These are phyloP conservation scores for Caenorhabditis latens DNA, from an alignment of 1,140 invertebrate genomes.

Conservation along the genomic window DNA sequence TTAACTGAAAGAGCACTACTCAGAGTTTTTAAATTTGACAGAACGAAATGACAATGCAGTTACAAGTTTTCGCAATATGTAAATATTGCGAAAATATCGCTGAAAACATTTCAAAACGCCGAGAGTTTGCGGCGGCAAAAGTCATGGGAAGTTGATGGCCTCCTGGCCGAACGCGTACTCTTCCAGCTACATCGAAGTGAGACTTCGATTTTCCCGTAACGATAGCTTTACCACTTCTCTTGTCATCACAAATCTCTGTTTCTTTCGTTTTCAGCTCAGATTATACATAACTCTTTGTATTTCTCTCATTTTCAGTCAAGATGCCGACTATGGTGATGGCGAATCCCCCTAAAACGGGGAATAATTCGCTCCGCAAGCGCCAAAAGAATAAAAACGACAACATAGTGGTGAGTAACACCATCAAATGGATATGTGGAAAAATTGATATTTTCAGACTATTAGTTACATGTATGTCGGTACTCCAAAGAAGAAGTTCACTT, in stretches of 20 bases:
- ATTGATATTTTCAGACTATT: neutral
- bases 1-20: no score
- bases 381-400: conserved; percentile 16
- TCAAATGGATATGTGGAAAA: neutral
- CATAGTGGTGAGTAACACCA: neutral
- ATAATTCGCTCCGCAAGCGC: neutral
- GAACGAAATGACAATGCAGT: no score
- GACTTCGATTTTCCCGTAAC: conserved; percentile 33
- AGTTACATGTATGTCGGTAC: conserved; percentile 28
- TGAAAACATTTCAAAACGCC: no score
- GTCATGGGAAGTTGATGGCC: neutral
- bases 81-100: no score
- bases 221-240: neutral
- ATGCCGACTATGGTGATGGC: conserved; percentile 50
- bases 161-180: conserved; percentile 32
- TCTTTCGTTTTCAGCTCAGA: no score
- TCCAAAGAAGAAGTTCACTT: neutral
- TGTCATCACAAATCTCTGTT: no score
- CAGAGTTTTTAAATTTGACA: no score
- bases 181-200: conserved; percentile 11
- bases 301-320: neutral
- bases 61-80: no score
- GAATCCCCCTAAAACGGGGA: conserved; percentile 6
- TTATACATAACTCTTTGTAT: neutral
- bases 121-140: neutral